Base-by-base conservation (phyloP, 2,113 vertebrate genomes). In the Misgurnus anguillicaudatus region DNA sequence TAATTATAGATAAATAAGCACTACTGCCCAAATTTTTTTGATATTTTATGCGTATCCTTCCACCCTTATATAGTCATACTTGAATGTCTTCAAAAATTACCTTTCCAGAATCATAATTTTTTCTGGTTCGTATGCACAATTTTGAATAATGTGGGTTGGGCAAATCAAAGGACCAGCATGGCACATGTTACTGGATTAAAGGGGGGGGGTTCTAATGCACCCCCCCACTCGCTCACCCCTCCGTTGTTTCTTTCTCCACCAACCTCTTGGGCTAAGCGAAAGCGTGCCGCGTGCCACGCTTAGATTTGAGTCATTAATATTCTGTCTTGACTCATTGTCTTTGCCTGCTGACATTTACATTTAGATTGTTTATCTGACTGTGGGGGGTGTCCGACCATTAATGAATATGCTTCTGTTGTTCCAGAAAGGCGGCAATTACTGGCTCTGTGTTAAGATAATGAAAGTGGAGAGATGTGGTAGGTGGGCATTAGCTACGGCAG, bases 281-380 rank as follows among this genome's bases (percentile, higher is more conserved):
- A 65, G 72, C 48, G 48, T 51, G 48, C 48, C 48, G 38, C 48
- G 55, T 31, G 61, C 64, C 48, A 75, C 61, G 64, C 51, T 77
- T 53, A 42, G 67, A 83, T 86, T 84, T 81, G 47, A 85, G 76
- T 87, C 82, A 89, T 90, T 89, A 90, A 87, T 89, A 91, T 90
- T 90, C 89, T 87, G 86, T 88, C 85, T 84, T 85, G 81, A 89
- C 86, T 88, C 88, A 90, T 90, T 90, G 86, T 88, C 77, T 89
- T 88, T 87, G 85, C 81, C 78, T 78, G 80, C 87, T 91, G 91
- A 90, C 89, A 90, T 91, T 91, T 90, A 89, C 89, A 91, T 92
- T 91, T 92, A 89, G 89, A 91, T 92, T 90, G 89, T 91, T 90
- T 90, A 87, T 91, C 85, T 87, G 80, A 84, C 64, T 19, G 70